Conservation (phyloP, 2,797 vertebrate genomes). For the Holocentrus rufus region DNA sequence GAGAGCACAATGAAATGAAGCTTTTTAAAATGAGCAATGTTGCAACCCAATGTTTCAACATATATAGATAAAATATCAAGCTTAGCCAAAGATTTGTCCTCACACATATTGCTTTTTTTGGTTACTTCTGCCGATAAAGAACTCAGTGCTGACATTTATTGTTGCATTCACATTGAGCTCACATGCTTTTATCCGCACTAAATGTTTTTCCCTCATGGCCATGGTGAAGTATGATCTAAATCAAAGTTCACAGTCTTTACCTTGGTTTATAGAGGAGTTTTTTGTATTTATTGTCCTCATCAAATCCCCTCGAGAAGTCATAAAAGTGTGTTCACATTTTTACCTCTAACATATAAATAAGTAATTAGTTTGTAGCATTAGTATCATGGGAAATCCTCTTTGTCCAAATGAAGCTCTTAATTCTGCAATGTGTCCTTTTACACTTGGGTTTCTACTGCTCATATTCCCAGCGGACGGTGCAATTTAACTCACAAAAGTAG, state of each 20-base stretch:
- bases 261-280: background rate
- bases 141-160: slow-evolving; percentile 18
- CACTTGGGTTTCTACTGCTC: slow-evolving; percentile 3
- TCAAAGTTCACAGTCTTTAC: slow-evolving; percentile 11
- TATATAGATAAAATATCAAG: slow-evolving; percentile 72
- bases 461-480: background rate
- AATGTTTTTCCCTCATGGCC: slow-evolving; percentile 9
- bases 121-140: slow-evolving; percentile 59
- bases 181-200: background rate
- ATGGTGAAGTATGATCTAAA: background rate
- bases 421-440: slow-evolving; percentile 1
- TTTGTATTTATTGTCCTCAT: background rate
- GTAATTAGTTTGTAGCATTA: background rate
- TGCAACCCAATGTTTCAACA: slow-evolving; percentile 69
- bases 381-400: slow-evolving; percentile 9
- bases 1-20: slow-evolving; percentile 72
- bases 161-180: slow-evolving; percentile 12
- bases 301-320: slow-evolving; percentile 6
- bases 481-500: slow-evolving; percentile 47
- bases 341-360: slow-evolving; percentile 24
- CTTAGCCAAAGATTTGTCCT: slow-evolving; percentile 53
- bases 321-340: slow-evolving; percentile 7
- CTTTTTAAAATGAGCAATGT: slow-evolving; percentile 71
- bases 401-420: slow-evolving; percentile 10
- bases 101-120: slow-evolving; percentile 39